These are phyloP conservation scores for Zhengitettix transpicula DNA, from an alignment of 2,888 invertebrate genomes.

Conservation along the genomic window DNA sequence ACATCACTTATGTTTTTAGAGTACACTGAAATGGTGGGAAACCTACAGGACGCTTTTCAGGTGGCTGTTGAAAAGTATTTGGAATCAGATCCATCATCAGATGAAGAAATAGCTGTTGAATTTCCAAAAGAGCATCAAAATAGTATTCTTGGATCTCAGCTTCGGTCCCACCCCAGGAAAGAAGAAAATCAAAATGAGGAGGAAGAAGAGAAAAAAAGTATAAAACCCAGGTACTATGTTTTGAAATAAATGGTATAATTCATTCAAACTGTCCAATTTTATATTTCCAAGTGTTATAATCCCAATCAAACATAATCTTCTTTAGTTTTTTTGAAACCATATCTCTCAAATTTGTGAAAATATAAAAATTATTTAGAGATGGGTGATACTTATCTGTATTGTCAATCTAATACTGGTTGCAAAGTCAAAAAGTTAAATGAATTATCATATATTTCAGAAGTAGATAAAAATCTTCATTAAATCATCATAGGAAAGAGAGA, in stretches of 20 bases:
- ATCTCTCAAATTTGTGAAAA: too few relatives aligned
- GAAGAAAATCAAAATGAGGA: neutral
- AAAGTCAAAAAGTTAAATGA: too few relatives aligned
- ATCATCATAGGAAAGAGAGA: too few relatives aligned
- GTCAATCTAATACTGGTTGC: too few relatives aligned
- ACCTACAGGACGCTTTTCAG: conserved; percentile 64
- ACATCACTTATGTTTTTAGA: conserved; percentile 31
- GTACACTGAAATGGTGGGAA: conserved; percentile 77
- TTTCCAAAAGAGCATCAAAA: conserved; percentile 13
- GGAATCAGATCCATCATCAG: conserved; percentile 63
- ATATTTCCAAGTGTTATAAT: neutral
- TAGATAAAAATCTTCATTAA: too few relatives aligned
- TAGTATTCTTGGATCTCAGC: neutral
- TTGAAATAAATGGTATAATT: neutral
- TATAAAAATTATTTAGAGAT: too few relatives aligned
- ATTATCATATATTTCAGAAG: too few relatives aligned
- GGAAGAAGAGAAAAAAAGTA: neutral
- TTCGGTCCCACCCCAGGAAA: neutral
- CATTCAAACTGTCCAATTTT: neutral
- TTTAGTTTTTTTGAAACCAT: too few relatives aligned
- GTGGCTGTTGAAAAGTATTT: conserved; percentile 68
- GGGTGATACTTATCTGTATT: too few relatives aligned
- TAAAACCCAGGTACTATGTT: neutral
- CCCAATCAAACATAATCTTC: too few relatives aligned
- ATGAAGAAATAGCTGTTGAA: conserved; percentile 31